Conservation (phyloP, 2,888 invertebrate species). For the Drosophila nr. medialis region DNA sequence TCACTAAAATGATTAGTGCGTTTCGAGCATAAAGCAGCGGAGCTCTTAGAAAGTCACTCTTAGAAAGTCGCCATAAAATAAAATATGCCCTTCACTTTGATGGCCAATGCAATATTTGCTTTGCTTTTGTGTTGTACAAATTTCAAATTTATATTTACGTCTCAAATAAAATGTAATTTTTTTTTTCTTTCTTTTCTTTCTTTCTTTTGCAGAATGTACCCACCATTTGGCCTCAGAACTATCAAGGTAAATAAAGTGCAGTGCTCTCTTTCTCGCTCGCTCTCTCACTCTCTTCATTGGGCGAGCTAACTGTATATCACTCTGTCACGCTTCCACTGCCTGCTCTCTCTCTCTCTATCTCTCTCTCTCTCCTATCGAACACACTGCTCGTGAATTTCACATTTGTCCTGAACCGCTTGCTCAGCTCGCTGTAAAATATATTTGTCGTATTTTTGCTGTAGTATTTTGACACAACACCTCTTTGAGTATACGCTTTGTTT, state of each 20-base stretch:
- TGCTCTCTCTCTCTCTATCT: slow-evolving; percentile 6
- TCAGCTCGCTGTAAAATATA: slow-evolving; percentile 26
- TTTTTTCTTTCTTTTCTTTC: background rate
- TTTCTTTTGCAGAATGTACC: slow-evolving; percentile 84
- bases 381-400: slow-evolving; percentile 3
- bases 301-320: slow-evolving; percentile 1
- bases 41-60: background rate
- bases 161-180: background rate
- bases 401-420: slow-evolving; percentile 18
- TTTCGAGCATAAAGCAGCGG: background rate
- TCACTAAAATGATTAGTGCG: background rate
- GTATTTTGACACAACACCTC: slow-evolving; percentile 45
- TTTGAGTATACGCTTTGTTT: slow-evolving; percentile 54
- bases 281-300: background rate
- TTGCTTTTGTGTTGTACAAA: background rate
- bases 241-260: slow-evolving; percentile 84
- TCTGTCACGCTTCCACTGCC: slow-evolving; percentile 14
- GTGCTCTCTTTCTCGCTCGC: slow-evolving; percentile 3
- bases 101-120: background rate
- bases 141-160: background rate
- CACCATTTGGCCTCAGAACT: slow-evolving; percentile 85
- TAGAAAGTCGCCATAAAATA: too few relatives aligned
- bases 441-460: slow-evolving; percentile 45
- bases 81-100: background rate
- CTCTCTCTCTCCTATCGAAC: slow-evolving; percentile 8